Percentiles rank a stretch among this genome's conserved stretches.
These are phyloP conservation scores for Spheniscus humboldti DNA, from an alignment of 2,797 vertebrate species.

Conservation along the genomic window DNA sequence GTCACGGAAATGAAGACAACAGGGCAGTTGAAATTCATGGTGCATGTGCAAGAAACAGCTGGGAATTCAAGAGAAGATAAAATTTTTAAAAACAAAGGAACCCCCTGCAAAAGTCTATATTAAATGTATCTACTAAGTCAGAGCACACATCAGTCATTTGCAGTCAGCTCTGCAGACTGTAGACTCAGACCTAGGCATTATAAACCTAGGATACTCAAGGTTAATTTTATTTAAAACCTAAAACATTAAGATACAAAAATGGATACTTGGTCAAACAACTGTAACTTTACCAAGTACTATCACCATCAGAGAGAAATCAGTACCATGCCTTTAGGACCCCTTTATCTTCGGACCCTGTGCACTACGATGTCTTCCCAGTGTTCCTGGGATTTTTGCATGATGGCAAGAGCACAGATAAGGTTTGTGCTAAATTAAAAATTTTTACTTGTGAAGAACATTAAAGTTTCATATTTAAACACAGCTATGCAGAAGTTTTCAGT, in stretches of 20 bases:
- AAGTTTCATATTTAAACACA: neutral
- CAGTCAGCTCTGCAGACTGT: neutral
- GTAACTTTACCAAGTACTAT: neutral
- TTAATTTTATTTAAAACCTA: neutral
- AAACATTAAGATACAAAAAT: neutral
- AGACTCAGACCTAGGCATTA: neutral
- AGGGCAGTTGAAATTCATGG: neutral
- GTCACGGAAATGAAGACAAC: neutral
- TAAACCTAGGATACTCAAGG: neutral
- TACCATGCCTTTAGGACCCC: neutral
- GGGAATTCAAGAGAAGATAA: neutral
- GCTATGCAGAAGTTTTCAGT: neutral
- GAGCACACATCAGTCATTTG: neutral
- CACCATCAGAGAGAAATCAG: neutral
- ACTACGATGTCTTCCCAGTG: neutral
- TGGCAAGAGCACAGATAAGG: neutral
- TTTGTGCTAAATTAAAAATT: neutral
- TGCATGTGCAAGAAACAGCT: neutral
- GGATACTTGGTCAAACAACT: neutral
- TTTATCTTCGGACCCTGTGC: neutral
- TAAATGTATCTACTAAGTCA: neutral
- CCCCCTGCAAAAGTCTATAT: neutral
- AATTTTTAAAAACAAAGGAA: neutral
- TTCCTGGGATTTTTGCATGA: neutral
- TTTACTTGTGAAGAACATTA: neutral